phyloP scores from a whole-genome alignment of 1,140 invertebrate genomes.

The Drosophila bifasciata region DNA sequence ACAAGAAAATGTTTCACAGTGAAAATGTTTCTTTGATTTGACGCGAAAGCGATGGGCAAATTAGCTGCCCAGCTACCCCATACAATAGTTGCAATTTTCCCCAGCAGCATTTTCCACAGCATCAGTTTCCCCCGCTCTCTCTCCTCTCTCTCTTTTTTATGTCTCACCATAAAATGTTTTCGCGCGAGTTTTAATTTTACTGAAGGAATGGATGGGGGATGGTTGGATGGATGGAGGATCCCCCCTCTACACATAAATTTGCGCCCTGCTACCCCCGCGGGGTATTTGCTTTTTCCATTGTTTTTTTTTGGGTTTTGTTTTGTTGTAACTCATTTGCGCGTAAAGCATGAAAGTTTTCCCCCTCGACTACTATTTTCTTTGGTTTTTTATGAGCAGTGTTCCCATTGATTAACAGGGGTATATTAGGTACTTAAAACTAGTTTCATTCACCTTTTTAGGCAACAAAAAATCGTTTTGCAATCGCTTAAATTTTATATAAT shows the following conservation, averaged over 20 bases:
- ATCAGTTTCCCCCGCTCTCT: conserved; percentile 1
- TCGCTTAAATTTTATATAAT: no score
- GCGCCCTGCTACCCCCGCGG: conserved; percentile 35
- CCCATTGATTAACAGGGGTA: no score
- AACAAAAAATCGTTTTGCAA: no score
- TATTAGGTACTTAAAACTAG: no score
- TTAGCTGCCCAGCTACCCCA: conserved; percentile 69
- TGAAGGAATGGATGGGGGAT: conserved; percentile 10
- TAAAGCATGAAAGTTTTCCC: conserved; percentile 56
- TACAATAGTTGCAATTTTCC: conserved; percentile 54
- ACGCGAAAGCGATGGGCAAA: conserved; percentile 62
- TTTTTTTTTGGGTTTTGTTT: conserved; percentile 64
- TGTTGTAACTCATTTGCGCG: conserved; percentile 74
- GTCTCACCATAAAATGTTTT: conserved; percentile 74
- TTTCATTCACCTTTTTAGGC: no score
- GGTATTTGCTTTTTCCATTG: conserved; percentile 55
- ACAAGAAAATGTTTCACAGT: conserved; percentile 40
- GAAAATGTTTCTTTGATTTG: conserved; percentile 79
- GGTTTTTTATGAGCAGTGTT: conserved; percentile 8
- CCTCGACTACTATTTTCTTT: conserved; percentile 10
- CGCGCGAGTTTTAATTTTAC: conserved; percentile 73
- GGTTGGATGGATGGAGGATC: background rate
- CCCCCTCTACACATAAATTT: conserved; percentile 39
- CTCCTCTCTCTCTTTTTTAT: conserved; percentile 52
- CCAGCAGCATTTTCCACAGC: background rate